Base-by-base conservation (phyloP, 2,888 invertebrate genomes). In the Theristus sp. region DNA sequence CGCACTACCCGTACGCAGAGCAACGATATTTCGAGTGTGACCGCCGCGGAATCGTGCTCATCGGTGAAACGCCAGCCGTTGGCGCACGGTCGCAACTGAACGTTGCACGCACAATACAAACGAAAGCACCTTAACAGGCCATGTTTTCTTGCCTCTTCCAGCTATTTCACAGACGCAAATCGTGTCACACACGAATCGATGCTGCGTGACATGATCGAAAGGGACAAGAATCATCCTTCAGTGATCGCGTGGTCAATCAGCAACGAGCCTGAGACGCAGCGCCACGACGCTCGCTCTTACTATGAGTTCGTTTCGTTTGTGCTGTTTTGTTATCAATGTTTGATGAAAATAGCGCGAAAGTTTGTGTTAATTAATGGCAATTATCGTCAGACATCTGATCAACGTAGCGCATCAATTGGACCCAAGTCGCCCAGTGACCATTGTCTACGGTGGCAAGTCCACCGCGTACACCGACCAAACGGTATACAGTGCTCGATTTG, bases 1-100 rank as follows among this genome's bases (percentile, higher is more conserved):
- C 94, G 0, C 96, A 96, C 75, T 96, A 96, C 76, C 96, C 96
- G 0, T 96, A 96, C 75, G 89, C 93, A 0, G 94, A 96, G 69
- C 93, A 94, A 76, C 86, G 93, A 58, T 87, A 94, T 82, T 87
- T 91, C 71, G 81, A 89, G 72, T 90, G 91, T 0, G 94, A 96
- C 74, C 82, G 84, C 68, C 81, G 86, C 62, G 94, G 94, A 30
- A 87, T 94, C 67, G 88, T 90, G 80, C 85, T 96, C 57, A 89
- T 96, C 63, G 87, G 90, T 71, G 96, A 96, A 74, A 88, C 89
- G 68, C 91, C 94, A 0, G 88, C 89, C 63, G 93, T 90, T 20
- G 87, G 91, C 1, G 58, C 72, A 53, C 67, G 67, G 68, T 70
- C n/a, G 38, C 10, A n/a, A n/a, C n/a, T n/a, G n/a, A n/a, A n/a